Evolutionary conservation across 2,888 invertebrate genomes (phyloP), one percentile per base, ranked within the genome.

Genomic region (Dasysyrphus albostriatus): DNA sequence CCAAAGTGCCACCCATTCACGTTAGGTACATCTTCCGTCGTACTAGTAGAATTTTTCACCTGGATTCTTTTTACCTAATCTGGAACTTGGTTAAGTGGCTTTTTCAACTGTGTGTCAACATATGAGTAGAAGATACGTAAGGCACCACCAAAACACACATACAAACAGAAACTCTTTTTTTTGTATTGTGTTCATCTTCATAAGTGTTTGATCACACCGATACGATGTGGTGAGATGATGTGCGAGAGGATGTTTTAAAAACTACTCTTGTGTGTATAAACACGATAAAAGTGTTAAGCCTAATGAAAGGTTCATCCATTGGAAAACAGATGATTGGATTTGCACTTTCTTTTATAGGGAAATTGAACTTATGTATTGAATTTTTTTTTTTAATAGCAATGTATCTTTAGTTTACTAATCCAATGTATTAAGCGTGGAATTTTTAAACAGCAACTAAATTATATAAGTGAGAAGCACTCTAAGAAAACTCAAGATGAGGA

Each of bases 51-150:
- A 61, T 67, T 59, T 69, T 82, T 77, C 78, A 77, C 83, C 78
- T 83, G 73, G 83, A 72, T 73, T 83, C 67, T 42, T 58, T 82
- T 83, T 73, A 83, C 74, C 83, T 83, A 79, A 83, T 79, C 79
- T 79, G 42, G 74, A 83, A 83, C 83, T 83, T 79, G 83, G 83
- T 83, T 83, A 83, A 79, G 83, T 83, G 79, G 74, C 79, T 76
- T 67, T 77, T 49, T 75, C 32, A 78, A 61, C 37, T 73, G 37
- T 73, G 51, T 78, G 78, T 78, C 61, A 73, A 70, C 74, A 70
- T 56, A 63, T 59, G 58, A 82, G 72, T 65, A 61, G 39, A 24
- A 61, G 61, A 61, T 24, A 42, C 24, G 39, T 61, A 42, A 34
- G 39, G 24, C 19, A 59, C 51, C 24, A 37, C 42, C 9, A 37